Evolutionary conservation across 2,113 vertebrate species (phyloP).

Genomic region (Octodon degus): DNA sequence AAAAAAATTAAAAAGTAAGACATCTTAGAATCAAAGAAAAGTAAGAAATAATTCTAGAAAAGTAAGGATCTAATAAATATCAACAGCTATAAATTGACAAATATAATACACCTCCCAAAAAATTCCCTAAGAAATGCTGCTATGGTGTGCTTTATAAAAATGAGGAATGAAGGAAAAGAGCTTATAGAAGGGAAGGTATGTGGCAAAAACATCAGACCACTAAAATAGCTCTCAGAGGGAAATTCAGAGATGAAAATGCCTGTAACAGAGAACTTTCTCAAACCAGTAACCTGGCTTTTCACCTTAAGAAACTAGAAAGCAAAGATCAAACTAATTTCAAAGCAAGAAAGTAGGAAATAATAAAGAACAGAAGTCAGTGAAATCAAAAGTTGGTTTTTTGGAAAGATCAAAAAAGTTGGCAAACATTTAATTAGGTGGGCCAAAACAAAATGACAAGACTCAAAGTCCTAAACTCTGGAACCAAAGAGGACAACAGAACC

Average conservation of each 20-base stretch:
- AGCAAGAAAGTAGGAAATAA: background rate
- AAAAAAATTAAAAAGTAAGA: slow-evolving; percentile 57
- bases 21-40: slow-evolving; percentile 54
- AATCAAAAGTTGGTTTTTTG: slow-evolving; percentile 45
- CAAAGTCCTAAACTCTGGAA: background rate
- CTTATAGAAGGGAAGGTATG: slow-evolving; percentile 56
- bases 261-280: background rate
- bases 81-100: slow-evolving; percentile 1
- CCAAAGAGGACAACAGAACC: background rate
- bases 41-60: slow-evolving; percentile 52
- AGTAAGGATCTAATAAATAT: slow-evolving; percentile 39
- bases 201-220: slow-evolving; percentile 25
- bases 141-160: slow-evolving; percentile 19
- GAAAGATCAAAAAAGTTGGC: slow-evolving; percentile 19
- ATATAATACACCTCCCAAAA: background rate
- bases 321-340: slow-evolving; percentile 30
- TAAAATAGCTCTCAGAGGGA: background rate
- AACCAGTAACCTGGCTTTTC: slow-evolving; percentile 17
- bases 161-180: slow-evolving; percentile 30
- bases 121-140: background rate
- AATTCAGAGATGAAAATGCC: slow-evolving; percentile 47
- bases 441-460: slow-evolving; percentile 23
- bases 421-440: slow-evolving; percentile 9
- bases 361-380: slow-evolving; percentile 22
- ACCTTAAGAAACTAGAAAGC: slow-evolving; percentile 25